Conservation (phyloP, 1,140 invertebrate genomes). For the Acromyrmex echinatior region DNA sequence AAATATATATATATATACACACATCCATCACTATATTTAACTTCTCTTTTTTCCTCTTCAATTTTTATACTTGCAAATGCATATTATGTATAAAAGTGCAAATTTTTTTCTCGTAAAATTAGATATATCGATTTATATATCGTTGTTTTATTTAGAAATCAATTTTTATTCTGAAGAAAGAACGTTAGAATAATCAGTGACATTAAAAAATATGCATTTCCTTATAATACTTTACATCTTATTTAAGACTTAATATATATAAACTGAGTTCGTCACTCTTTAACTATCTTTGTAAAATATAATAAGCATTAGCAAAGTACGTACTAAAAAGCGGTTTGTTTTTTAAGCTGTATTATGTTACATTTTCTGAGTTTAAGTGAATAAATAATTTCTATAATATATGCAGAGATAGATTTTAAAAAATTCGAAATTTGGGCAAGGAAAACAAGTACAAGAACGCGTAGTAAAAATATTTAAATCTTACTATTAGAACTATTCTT, state of each 20-base stretch:
- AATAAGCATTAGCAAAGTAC: not conserved
- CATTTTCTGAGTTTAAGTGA: not conserved
- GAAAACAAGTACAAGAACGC: slow-evolving; percentile 3
- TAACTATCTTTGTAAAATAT: not conserved
- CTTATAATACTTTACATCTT: slow-evolving; percentile 1
- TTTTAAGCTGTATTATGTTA: not conserved
- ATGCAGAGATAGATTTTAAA: not conserved
- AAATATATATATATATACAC: not conserved
- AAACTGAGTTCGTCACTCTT: not conserved
- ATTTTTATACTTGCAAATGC: not conserved
- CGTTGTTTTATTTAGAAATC: not conserved
- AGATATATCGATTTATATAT: not conserved
- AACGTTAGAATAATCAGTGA: not conserved
- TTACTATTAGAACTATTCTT: slow-evolving; percentile 16
- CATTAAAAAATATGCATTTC: not conserved
- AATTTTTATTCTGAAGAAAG: not conserved
- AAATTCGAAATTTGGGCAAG: not conserved
- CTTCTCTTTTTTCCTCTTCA: not conserved
- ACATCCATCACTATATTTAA: not conserved
- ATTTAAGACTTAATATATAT: slow-evolving; percentile 5
- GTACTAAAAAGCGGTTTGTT: slow-evolving; percentile 9
- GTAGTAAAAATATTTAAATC: slow-evolving; percentile 32
- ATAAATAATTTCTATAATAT: not conserved
- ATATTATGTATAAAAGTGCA: not conserved
- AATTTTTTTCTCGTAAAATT: not conserved